Evolutionary conservation across 2,888 invertebrate genomes (phyloP).

Genomic region (Toxonevra muliebris): DNA sequence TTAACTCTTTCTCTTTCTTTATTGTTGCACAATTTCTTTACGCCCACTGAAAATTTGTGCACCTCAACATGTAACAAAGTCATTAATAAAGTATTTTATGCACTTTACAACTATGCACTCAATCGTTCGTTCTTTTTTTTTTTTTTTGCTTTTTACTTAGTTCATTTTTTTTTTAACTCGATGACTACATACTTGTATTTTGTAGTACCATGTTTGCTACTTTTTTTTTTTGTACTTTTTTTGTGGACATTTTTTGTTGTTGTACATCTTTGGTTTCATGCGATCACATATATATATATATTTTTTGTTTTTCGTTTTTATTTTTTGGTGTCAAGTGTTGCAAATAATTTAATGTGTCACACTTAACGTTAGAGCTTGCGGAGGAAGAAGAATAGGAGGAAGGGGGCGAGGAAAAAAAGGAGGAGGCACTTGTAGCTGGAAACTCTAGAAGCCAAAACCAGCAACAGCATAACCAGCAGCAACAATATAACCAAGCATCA

Average conservation of each 20-base stretch:
- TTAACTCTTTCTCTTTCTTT: constrained; percentile 24
- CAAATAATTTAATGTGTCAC: constrained; percentile 55
- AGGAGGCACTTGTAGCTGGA: background rate
- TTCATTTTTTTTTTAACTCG: constrained; percentile 2
- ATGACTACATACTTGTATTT: background rate
- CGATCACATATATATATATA: background rate
- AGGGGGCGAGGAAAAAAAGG: background rate
- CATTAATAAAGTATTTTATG: no score
- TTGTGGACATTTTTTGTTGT: background rate
- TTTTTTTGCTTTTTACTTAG: background rate
- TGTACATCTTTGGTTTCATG: constrained; percentile 12
- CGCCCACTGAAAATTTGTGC: constrained; percentile 17
- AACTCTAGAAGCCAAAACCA: background rate
- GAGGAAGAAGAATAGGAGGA: background rate
- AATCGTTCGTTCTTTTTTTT: background rate
- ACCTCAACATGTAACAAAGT: no score
- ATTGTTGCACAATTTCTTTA: constrained; percentile 17
- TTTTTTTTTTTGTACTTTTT: background rate
- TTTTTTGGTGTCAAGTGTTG: constrained; percentile 54
- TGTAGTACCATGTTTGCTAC: constrained; percentile 15
- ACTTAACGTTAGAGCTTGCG: constrained; percentile 35
- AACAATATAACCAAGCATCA: no score
- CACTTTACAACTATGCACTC: no score
- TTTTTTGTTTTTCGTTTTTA: constrained; percentile 30
- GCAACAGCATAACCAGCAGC: no score